Evolutionary conservation across 2,888 invertebrate genomes (phyloP), one percentile per base, ranked within the genome.

Genomic region (Horisme vitalbata): DNA sequence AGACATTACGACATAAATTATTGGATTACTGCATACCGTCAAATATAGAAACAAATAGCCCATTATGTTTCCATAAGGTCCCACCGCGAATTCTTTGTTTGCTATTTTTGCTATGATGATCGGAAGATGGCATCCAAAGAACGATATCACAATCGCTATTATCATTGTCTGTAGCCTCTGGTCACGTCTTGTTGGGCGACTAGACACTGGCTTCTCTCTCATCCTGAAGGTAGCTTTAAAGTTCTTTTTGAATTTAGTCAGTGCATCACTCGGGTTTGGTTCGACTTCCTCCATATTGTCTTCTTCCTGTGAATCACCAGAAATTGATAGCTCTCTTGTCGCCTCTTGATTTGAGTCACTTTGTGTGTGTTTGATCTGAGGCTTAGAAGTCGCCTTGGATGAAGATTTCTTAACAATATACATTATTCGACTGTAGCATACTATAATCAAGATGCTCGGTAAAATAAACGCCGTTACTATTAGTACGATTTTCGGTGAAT

Each of bases 1-100:
- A 31, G 57, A 57, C 37, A 55, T 45, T 2, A 55, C 36, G 8
- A 57, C 57, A 32, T 57, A 57, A 4, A 52, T 47, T 1, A 57
- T 20, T 10, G 57, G 57, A 9, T 57, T 55, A 6, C 43, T 35
- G 12, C 55, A 50, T 10, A 41, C 45, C 1, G 49, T 41, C 3
- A 41, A 15, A 12, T 48, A 52, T n/a, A 52, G 13, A 2, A 48
- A 13, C 8, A 52, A 24, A 21, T 48, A 52, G 0, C 52, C 47
- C 5, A 44, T 44, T 1, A 57, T 43, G 9, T 39, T 45, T 3
- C 34, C 43, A 8, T 32, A 28, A 0, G 47, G 50, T 6, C 35
- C 31, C 0, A 28, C 6, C 0, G 15, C 8, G 2, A 41, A 33
- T 1, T 30, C 4, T 11, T 14, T 21, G 8, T 13, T 28, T 2